Percentiles rank a stretch among this genome's conserved stretches.
phyloP scores from a whole-genome alignment of 2,797 vertebrate genomes.

The Limosa lapponica region DNA sequence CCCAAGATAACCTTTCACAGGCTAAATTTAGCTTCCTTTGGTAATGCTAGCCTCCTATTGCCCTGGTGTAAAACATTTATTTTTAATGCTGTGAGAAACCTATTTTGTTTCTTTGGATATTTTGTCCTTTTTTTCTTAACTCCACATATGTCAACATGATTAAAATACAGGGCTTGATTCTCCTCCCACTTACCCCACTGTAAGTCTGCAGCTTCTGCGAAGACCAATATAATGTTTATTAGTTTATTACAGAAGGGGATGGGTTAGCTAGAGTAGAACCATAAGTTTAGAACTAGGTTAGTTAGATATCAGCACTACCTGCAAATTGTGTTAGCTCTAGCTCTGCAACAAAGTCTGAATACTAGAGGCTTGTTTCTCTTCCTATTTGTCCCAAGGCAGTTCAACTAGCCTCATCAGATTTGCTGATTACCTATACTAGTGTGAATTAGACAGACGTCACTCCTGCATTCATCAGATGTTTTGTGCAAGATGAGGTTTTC shows the following conservation, averaged over 20 bases:
- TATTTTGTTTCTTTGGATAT: conserved; percentile 7
- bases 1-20: conserved; percentile 79
- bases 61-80: conserved; percentile 63
- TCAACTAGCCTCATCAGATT: neutral
- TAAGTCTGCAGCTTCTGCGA: neutral
- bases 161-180: neutral
- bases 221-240: neutral
- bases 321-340: neutral
- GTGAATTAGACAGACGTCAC: neutral
- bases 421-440: neutral
- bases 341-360: neutral
- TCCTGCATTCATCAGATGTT: neutral
- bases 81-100: conserved; percentile 45
- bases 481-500: neutral
- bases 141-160: neutral
- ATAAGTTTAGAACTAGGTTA: neutral
- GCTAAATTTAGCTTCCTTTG: conserved; percentile 79
- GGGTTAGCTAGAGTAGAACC: neutral
- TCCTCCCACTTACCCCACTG: neutral
- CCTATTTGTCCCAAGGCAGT: neutral
- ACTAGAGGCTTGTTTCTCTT: neutral
- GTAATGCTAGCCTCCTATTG: conserved; percentile 80
- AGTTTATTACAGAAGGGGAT: neutral
- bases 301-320: neutral
- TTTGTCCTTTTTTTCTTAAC: neutral